A percentile compares a stretch with the other conserved stretches of the same genome.
phyloP scores from a whole-genome alignment of 2,113 vertebrate genomes.

The Pristiophorus japonicus region DNA sequence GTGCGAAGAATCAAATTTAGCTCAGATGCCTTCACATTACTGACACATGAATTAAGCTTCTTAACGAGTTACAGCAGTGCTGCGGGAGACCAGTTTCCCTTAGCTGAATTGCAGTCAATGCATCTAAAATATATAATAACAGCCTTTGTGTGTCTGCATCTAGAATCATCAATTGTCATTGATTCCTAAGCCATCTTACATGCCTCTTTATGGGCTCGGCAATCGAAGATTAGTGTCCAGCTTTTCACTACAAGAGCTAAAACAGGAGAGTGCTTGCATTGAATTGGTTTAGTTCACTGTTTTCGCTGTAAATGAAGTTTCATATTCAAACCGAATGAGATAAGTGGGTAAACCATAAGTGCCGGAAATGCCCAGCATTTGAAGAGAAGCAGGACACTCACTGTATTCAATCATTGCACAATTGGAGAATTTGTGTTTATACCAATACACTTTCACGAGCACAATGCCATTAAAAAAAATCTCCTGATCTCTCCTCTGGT shows the following conservation, averaged over 20 bases:
- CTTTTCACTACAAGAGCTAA: not conserved
- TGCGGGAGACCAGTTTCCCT: not conserved
- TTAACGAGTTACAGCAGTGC: not conserved
- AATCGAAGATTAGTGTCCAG: not conserved
- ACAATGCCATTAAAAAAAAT: not conserved
- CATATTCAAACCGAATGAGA: not conserved
- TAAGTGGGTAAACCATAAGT: not conserved
- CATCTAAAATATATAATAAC: not conserved
- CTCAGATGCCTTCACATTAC: not conserved
- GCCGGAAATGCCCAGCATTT: not conserved
- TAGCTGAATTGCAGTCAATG: not conserved
- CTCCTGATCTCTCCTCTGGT: not conserved
- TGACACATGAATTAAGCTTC: not conserved
- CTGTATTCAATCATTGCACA: not conserved
- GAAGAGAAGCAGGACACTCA: not conserved
- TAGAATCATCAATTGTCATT: no score
- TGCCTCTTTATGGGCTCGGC: not conserved
- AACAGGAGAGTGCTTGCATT: not conserved
- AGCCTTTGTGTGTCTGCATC: not conserved
- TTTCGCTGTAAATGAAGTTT: not conserved
- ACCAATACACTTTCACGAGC: not conserved
- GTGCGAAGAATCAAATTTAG: not conserved
- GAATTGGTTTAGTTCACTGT: not conserved
- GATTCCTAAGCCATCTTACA: not conserved
- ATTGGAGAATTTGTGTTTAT: not conserved